A percentile compares a stretch with the other conserved stretches of the same genome.
phyloP scores from a whole-genome alignment of 2,113 vertebrate species.

The Alethe castanea region DNA sequence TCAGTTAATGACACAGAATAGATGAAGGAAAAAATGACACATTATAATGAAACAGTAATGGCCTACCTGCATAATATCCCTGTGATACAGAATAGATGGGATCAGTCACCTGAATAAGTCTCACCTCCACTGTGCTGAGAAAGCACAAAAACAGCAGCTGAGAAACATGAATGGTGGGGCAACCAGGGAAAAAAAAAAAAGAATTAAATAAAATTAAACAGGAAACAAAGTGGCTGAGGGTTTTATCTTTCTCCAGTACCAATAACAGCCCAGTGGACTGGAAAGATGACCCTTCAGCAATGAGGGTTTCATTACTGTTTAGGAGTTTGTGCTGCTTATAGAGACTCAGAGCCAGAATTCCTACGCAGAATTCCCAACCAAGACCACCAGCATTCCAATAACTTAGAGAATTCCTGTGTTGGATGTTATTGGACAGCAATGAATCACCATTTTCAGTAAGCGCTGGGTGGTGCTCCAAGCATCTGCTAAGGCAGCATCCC shows the following conservation, averaged over 20 bases:
- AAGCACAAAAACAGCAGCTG: background rate
- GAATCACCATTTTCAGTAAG: background rate
- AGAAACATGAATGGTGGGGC: background rate
- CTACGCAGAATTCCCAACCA: fast-evolving
- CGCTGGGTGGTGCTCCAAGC: background rate
- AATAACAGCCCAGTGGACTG: background rate
- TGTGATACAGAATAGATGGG: background rate
- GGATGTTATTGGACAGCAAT: background rate
- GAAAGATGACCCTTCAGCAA: background rate
- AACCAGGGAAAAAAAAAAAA: background rate
- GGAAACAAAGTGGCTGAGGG: background rate
- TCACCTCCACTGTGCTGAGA: background rate
- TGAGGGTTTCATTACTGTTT: background rate
- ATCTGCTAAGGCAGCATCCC: background rate
- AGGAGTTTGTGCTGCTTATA: background rate
- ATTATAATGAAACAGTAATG: background rate
- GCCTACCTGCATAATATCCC: background rate
- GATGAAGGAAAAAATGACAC: background rate
- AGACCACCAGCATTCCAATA: background rate
- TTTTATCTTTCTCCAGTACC: background rate
- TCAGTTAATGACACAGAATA: background rate
- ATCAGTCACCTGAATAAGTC: background rate
- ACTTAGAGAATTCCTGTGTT: background rate
- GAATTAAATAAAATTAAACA: background rate
- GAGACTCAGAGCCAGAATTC: background rate